Evolutionary conservation across 2,113 vertebrate species (phyloP).

Genomic region (Stigmatopora nigra): DNA sequence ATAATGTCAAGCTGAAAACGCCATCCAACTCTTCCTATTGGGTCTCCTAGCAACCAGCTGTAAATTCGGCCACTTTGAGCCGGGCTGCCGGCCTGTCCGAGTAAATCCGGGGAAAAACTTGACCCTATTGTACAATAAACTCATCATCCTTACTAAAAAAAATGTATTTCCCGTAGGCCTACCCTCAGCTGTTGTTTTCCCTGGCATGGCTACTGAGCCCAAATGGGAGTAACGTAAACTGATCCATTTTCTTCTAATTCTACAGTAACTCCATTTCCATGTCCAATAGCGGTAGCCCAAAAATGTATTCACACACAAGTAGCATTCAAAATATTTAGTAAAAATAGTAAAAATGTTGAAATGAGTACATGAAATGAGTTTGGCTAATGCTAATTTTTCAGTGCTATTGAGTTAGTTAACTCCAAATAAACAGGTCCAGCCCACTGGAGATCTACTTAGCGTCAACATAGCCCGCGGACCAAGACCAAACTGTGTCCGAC

Average conservation of each 20-base stretch:
- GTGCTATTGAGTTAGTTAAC: too few relatives aligned
- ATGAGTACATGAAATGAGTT: neutral
- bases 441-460: too few relatives aligned
- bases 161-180: neutral
- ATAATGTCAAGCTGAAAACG: neutral
- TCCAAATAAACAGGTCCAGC: too few relatives aligned
- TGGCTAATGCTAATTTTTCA: too few relatives aligned
- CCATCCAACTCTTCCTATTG: neutral
- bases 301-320: too few relatives aligned
- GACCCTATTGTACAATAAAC: neutral
- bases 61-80: neutral
- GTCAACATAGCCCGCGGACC: too few relatives aligned
- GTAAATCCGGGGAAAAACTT: neutral
- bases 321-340: too few relatives aligned
- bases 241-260: neutral
- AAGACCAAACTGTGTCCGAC: too few relatives aligned
- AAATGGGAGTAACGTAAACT: conserved; percentile 18
- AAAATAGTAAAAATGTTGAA: neutral
- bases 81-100: neutral
- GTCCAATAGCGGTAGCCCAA: too few relatives aligned
- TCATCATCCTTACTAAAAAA: neutral
- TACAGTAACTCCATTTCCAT: neutral
- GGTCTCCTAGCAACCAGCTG: neutral
- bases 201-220: conserved; percentile 4
- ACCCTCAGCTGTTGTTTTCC: conserved; percentile 44